phyloP scores from a whole-genome alignment of 2,888 invertebrate species.

The Acronicta leporina region DNA sequence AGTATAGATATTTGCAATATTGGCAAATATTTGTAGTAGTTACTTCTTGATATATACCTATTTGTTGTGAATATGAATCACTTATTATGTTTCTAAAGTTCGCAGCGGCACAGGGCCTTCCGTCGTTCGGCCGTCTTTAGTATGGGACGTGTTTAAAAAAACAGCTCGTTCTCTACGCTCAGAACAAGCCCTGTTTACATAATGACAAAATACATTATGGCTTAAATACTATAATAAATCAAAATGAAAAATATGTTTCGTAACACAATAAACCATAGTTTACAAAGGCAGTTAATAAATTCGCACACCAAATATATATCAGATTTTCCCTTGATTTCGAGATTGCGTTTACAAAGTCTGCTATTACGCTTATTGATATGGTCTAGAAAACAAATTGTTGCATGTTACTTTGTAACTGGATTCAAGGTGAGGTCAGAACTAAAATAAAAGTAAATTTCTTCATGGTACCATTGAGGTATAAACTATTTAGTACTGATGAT shows the following conservation, averaged over 20 bases:
- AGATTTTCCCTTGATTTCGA: constrained; percentile 6
- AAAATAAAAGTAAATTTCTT: constrained; percentile 31
- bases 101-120: too few species aligned
- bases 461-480: constrained; percentile 6
- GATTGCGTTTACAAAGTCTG: constrained; percentile 21
- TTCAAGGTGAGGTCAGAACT: constrained; percentile 15
- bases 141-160: too few species aligned
- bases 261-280: not conserved
- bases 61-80: too few species aligned
- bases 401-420: constrained; percentile 14
- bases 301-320: constrained; percentile 3
- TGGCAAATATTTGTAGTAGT: too few species aligned
- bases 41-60: too few species aligned
- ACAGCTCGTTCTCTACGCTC: too few species aligned
- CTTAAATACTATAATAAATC: not conserved
- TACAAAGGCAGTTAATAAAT: constrained; percentile 14
- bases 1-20: too few species aligned
- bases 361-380: constrained; percentile 31
- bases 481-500: not conserved
- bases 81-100: too few species aligned
- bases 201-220: too few species aligned
- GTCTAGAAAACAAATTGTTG: constrained; percentile 38
- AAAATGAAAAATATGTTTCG: not conserved
- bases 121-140: too few species aligned
- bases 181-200: too few species aligned